phyloP scores from a whole-genome alignment of 1,140 invertebrate genomes.

The Euwallacea fornicatus region DNA sequence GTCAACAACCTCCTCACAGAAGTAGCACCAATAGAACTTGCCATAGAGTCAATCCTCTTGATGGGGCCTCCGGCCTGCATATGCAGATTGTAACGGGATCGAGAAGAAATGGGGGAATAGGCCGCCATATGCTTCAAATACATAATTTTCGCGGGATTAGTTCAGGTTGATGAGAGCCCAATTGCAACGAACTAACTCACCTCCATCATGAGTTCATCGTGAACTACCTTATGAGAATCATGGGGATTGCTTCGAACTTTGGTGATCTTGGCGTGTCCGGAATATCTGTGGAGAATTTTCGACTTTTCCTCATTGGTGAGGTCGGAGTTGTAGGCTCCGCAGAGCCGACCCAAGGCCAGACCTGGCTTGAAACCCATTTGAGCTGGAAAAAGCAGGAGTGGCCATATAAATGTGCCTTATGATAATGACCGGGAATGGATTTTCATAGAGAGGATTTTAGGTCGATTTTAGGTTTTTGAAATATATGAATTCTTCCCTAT shows the following conservation, averaged over 20 bases:
- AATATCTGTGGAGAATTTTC: conserved; percentile 48
- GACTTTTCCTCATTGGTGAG: conserved; percentile 45
- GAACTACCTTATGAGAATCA: conserved; percentile 52
- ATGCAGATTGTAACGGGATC: conserved; percentile 57
- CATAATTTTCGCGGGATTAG: neutral
- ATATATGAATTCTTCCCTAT: too few species aligned
- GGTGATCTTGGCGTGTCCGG: conserved; percentile 50
- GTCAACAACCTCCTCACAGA: conserved; percentile 68
- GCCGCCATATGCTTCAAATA: conserved; percentile 60
- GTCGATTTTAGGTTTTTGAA: too few species aligned
- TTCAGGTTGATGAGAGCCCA: neutral
- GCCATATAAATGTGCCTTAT: too few species aligned
- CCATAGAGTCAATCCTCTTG: conserved; percentile 63
- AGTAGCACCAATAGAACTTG: conserved; percentile 68
- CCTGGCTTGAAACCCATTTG: conserved; percentile 31
- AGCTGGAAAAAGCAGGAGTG: too few species aligned
- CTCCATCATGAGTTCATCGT: conserved; percentile 57
- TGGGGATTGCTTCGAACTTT: conserved; percentile 51
- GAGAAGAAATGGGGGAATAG: conserved; percentile 62
- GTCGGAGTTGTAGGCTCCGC: conserved; percentile 41
- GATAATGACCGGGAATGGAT: too few species aligned
- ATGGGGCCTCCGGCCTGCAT: conserved; percentile 50
- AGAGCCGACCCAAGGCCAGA: conserved; percentile 53
- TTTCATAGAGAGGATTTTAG: too few species aligned
- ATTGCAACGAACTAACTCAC: conserved; percentile 46